phyloP scores from a whole-genome alignment of 2,888 invertebrate genomes.

The Stenurella melanura region DNA sequence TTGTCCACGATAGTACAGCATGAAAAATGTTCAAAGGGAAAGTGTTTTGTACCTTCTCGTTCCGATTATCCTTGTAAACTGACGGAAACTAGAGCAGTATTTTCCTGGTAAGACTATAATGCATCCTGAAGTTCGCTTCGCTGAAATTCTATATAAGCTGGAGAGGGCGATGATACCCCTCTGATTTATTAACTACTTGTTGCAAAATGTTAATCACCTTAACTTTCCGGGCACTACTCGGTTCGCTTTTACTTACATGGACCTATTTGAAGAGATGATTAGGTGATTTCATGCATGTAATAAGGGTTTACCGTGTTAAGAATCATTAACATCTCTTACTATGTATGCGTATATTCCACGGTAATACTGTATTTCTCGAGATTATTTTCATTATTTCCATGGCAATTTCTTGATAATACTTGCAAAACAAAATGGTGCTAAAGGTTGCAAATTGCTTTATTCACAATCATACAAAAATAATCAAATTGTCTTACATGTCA shows the following conservation, averaged over 20 bases:
- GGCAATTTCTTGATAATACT: too few species aligned
- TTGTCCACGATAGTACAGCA: too few species aligned
- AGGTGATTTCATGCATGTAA: conserved; percentile 37
- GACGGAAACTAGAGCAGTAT: conserved; percentile 22
- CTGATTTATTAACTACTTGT: conserved; percentile 72
- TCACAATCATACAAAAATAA: too few species aligned
- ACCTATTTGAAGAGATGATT: conserved; percentile 29
- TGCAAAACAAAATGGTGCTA: too few species aligned
- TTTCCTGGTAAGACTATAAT: conserved; percentile 27
- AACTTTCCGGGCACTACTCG: conserved; percentile 60
- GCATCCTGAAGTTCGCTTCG: conserved; percentile 29
- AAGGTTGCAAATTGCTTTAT: too few species aligned
- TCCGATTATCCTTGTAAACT: conserved; percentile 25
- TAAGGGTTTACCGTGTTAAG: conserved; percentile 23
- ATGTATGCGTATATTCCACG: not conserved
- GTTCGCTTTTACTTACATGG: conserved; percentile 52
- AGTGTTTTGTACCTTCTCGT: not conserved
- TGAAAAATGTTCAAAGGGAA: not conserved
- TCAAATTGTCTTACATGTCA: too few species aligned
- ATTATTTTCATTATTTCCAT: too few species aligned
- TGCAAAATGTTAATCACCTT: conserved; percentile 70
- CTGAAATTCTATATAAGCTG: conserved; percentile 33
- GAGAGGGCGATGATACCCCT: conserved; percentile 65
- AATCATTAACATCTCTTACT: conserved; percentile 24
- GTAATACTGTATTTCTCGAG: not conserved